Conservation (phyloP, 2,797 vertebrate genomes). For the Staurois parvus region DNA sequence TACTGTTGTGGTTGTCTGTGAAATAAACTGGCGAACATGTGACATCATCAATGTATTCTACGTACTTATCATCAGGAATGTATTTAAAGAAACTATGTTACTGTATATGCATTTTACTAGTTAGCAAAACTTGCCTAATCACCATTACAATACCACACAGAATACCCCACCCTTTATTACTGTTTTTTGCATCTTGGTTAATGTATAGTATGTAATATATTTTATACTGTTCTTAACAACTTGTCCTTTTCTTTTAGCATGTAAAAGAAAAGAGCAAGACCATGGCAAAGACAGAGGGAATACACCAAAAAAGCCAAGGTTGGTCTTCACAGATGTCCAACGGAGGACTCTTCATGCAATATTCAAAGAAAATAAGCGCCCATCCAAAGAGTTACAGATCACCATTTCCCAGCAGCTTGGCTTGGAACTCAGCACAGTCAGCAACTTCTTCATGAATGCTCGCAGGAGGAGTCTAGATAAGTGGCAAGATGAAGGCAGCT, state of each 20-base stretch:
- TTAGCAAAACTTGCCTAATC: neutral
- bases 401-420: slow-evolving; percentile 99
- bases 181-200: neutral
- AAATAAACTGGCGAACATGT: too few species aligned
- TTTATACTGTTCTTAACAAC: slow-evolving; percentile 18
- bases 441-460: slow-evolving; percentile 99
- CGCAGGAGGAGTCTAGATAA: slow-evolving; percentile 97
- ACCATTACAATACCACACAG: neutral
- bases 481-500: slow-evolving; percentile 96
- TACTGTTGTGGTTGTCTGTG: too few species aligned
- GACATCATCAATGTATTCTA: too few species aligned
- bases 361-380: slow-evolving; percentile 99
- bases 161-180: neutral
- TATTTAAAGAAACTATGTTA: too few species aligned
- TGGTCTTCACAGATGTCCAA: slow-evolving; percentile 99
- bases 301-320: slow-evolving; percentile 92
- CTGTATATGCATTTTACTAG: neutral
- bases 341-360: slow-evolving; percentile 98
- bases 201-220: neutral
- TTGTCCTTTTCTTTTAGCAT: slow-evolving; percentile 81
- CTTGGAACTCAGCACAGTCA: slow-evolving; percentile 97
- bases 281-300: slow-evolving; percentile 91
- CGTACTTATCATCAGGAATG: too few species aligned
- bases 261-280: slow-evolving; percentile 98
- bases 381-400: slow-evolving; percentile 98